phyloP scores from a whole-genome alignment of 2,797 vertebrate species.

The Remorina albescens region DNA sequence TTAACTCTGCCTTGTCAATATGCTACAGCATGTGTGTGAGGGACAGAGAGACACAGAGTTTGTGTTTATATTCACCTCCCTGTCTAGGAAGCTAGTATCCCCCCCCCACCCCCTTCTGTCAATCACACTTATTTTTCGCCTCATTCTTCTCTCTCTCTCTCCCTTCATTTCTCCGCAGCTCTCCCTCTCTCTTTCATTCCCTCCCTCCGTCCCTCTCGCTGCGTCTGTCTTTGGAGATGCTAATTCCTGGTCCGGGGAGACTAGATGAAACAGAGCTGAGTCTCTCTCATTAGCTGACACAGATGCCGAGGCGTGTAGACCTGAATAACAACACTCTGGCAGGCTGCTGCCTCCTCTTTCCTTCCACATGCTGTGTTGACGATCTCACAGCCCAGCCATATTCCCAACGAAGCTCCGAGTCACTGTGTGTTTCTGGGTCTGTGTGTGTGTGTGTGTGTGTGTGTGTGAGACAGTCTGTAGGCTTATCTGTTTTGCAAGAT shows the following conservation, averaged over 20 bases:
- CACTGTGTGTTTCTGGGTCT: slow-evolving; percentile 20
- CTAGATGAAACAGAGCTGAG: slow-evolving; percentile 85
- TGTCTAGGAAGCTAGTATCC: slow-evolving; percentile 67
- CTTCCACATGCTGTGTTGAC: slow-evolving; percentile 77
- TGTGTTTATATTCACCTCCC: slow-evolving; percentile 78
- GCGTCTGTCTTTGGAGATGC: slow-evolving; percentile 85
- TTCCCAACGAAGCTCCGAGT: slow-evolving; percentile 64
- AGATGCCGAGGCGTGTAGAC: slow-evolving; percentile 85
- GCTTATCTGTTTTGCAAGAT: slow-evolving; percentile 69
- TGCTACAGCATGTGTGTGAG: slow-evolving; percentile 78
- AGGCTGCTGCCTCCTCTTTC: slow-evolving; percentile 78
- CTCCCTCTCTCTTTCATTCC: slow-evolving; percentile 54
- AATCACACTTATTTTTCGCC: slow-evolving; percentile 68
- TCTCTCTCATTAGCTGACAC: slow-evolving; percentile 87
- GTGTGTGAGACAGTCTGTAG: slow-evolving; percentile 36
- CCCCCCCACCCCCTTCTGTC: slow-evolving; percentile 39
- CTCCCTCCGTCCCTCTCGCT: slow-evolving; percentile 72
- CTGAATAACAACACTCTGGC: slow-evolving; percentile 84
- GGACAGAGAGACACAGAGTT: slow-evolving; percentile 67
- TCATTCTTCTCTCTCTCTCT: slow-evolving; percentile 44
- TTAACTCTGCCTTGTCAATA: slow-evolving; percentile 84
- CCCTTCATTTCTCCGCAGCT: slow-evolving; percentile 55
- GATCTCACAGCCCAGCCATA: slow-evolving; percentile 77
- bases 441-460: slow-evolving; percentile 12
- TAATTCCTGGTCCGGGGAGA: slow-evolving; percentile 85